These are phyloP conservation scores for Formica selysi DNA, from an alignment of 1,140 invertebrate genomes.

Conservation along the genomic window DNA sequence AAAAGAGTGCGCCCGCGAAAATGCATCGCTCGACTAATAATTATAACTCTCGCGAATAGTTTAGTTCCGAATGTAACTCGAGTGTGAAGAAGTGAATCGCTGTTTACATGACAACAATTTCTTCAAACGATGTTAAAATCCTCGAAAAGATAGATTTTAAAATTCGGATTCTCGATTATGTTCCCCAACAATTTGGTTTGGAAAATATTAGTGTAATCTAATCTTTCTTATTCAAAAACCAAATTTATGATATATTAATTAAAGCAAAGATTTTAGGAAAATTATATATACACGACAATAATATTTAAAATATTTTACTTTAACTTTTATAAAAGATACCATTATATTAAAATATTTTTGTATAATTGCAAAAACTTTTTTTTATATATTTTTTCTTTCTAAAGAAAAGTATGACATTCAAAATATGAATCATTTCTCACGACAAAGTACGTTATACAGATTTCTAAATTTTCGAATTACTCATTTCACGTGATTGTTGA, in stretches of 20 bases:
- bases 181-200: neutral
- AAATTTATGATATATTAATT: neutral
- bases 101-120: conserved; percentile 23
- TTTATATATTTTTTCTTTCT: neutral
- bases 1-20: conserved; percentile 64
- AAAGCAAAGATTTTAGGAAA: neutral
- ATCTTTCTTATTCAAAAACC: neutral
- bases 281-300: neutral
- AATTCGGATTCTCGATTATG: neutral
- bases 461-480: conserved; percentile 22
- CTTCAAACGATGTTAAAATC: neutral
- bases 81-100: conserved; percentile 50
- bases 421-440: conserved; percentile 57
- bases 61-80: conserved; percentile 57
- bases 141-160: neutral
- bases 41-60: conserved; percentile 74
- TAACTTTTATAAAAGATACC: neutral
- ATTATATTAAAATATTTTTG: neutral
- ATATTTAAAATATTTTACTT: neutral
- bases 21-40: conserved; percentile 69
- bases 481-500: conserved; percentile 29
- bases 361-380: neutral
- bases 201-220: neutral
- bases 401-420: neutral
- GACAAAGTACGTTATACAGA: neutral